Evolutionary conservation across 2,888 invertebrate species (phyloP), one percentile per base, ranked within the genome.

Genomic region (Colostygia pectinataria): DNA sequence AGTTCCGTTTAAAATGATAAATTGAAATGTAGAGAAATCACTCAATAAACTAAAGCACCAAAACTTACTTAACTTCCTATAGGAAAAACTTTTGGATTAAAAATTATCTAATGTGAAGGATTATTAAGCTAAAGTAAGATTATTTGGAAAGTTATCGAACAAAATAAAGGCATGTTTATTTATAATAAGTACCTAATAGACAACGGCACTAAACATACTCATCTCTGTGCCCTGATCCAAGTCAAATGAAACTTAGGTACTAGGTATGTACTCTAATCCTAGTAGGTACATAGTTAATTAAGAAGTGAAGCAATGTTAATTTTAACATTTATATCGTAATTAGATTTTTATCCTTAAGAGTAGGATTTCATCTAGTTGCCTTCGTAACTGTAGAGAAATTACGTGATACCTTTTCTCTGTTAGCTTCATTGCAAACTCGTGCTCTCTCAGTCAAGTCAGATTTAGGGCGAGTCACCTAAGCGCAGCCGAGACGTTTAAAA

Each of bases 351-450:
- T 88, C 83, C 77, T 72, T 90, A 89, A 89, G 86, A 74, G 90
- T 90, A 90, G 90, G 83, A 81, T 86, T 89, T 87, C 88, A 87
- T 90, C 81, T 90, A 90, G 90, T 83, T 87, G 90, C 89, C 89
- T 90, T 90, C 80, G 85, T 89, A 87, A 82, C 78, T 66, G 81
- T 87, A 90, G 87, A 85, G 83, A 80, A 85, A 74, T 77, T 88
- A 88, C 84, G 85, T 82, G 70, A 82, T 87, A 83, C 81, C 82
- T 81, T 83, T 80, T 88, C 86, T 87, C 88, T 87, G 65, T 86
- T 33, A 85, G 87, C 83, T 83, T 85, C 80, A 77, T 84, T 68
- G 68, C 75, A 71, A 73, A 65, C 67, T 71, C 63, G 63, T 61
- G 59, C 20, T 6, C 20, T 20, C 3, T 20, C 3, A 20, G n/a